Conservation (phyloP, 2,888 invertebrate species). For the Xylota sylvarum region DNA sequence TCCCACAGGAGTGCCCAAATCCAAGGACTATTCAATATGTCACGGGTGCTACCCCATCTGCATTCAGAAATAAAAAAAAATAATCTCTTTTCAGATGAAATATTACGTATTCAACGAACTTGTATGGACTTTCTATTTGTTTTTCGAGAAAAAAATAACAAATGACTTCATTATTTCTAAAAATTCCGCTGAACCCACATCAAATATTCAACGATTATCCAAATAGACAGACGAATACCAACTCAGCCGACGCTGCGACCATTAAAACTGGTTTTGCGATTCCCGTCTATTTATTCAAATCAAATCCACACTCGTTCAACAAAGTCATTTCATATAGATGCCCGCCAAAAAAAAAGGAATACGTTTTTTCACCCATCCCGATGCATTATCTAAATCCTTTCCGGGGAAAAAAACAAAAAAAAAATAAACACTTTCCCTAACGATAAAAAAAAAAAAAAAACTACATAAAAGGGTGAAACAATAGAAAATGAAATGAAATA, state of each 20-base stretch:
- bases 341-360: constrained; percentile 62
- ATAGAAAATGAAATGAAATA: constrained; percentile 61
- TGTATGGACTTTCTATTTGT: constrained; percentile 16
- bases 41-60: background rate
- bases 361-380: constrained; percentile 57
- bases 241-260: background rate
- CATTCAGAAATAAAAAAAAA: background rate
- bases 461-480: constrained; percentile 66
- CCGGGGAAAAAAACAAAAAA: constrained; percentile 27
- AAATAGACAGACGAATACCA: constrained; percentile 63
- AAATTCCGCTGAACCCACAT: constrained; percentile 59
- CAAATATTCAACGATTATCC: constrained; percentile 63
- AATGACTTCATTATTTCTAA: constrained; percentile 53
- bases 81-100: background rate
- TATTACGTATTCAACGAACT: background rate
- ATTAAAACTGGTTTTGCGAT: constrained; percentile 70
- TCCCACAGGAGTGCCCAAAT: too few relatives aligned
- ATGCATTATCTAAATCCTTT: constrained; percentile 75
- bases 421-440: constrained; percentile 55
- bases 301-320: constrained; percentile 68
- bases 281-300: constrained; percentile 71
- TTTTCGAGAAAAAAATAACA: constrained; percentile 38
- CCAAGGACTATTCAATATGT: too few relatives aligned
- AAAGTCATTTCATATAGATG: constrained; percentile 50
- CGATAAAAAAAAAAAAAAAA: too few relatives aligned